These are phyloP conservation scores for Enhydra lutris DNA, from an alignment of 2,113 vertebrate genomes.

Conservation along the genomic window DNA sequence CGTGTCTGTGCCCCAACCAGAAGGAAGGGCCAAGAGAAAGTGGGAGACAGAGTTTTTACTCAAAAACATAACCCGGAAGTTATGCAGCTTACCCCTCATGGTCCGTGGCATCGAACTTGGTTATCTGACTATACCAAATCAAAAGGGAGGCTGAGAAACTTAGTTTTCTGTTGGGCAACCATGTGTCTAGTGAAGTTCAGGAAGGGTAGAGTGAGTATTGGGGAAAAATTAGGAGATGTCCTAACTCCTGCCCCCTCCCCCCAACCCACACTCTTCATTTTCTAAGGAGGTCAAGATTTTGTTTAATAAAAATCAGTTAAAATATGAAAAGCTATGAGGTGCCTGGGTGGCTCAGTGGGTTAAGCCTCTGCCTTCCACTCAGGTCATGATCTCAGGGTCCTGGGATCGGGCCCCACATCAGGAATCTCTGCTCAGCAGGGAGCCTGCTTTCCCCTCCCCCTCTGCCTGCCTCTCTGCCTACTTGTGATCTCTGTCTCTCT, in stretches of 20 bases:
- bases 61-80: neutral
- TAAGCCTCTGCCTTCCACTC: too few species aligned
- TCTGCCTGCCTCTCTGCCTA: too few species aligned
- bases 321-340: neutral
- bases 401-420: too few species aligned
- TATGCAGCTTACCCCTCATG: neutral
- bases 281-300: neutral
- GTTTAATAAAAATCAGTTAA: slow-evolving; percentile 23
- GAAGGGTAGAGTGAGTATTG: neutral
- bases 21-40: neutral
- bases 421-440: too few species aligned
- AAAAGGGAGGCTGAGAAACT: neutral
- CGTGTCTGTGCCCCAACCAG: neutral
- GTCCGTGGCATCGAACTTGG: neutral
- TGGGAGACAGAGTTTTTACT: neutral
- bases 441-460: too few species aligned
- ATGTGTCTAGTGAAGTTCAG: neutral
- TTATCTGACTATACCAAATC: neutral
- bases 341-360: too few species aligned
- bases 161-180: neutral
- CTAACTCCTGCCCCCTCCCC: neutral
- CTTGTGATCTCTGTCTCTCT: too few species aligned
- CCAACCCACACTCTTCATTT: neutral
- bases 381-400: too few species aligned
- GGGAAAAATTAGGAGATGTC: neutral